phyloP scores from a whole-genome alignment of 2,797 vertebrate genomes.

The Hybognathus amarus region DNA sequence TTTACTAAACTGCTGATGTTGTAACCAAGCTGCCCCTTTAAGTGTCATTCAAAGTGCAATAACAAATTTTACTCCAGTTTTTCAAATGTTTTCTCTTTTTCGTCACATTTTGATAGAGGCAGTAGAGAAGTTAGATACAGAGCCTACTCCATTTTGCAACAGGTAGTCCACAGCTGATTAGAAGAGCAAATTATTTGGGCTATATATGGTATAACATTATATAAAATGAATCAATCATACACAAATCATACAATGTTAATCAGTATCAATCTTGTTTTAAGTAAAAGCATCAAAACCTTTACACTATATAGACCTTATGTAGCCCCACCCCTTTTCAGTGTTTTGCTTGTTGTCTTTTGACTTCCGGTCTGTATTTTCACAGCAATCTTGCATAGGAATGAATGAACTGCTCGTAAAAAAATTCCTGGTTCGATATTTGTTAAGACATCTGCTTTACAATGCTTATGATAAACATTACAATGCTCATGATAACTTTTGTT shows the following conservation, averaged over 20 bases:
- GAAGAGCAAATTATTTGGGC: background rate
- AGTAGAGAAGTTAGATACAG: background rate
- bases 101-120: background rate
- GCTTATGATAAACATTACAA: too few relatives aligned
- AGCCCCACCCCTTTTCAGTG: too few relatives aligned
- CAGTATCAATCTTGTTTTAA: background rate
- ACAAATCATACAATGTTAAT: background rate
- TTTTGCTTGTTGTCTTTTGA: too few relatives aligned
- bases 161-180: background rate
- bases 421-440: too few relatives aligned
- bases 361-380: too few relatives aligned
- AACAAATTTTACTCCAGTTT: background rate
- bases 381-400: too few relatives aligned
- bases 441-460: too few relatives aligned
- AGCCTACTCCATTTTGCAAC: background rate
- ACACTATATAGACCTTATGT: too few relatives aligned
- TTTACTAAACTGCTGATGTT: constrained; percentile 35
- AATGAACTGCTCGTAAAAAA: too few relatives aligned
- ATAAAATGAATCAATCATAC: too few relatives aligned
- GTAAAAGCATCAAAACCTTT: background rate
- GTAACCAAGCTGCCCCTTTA: background rate
- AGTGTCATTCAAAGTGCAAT: constrained; percentile 22
- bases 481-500: too few relatives aligned
- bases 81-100: background rate
- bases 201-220: background rate